Evolutionary conservation across 2,113 vertebrate species (phyloP), one percentile per base, ranked within the genome.

Genomic region (Thalassarche chlororhynchos): DNA sequence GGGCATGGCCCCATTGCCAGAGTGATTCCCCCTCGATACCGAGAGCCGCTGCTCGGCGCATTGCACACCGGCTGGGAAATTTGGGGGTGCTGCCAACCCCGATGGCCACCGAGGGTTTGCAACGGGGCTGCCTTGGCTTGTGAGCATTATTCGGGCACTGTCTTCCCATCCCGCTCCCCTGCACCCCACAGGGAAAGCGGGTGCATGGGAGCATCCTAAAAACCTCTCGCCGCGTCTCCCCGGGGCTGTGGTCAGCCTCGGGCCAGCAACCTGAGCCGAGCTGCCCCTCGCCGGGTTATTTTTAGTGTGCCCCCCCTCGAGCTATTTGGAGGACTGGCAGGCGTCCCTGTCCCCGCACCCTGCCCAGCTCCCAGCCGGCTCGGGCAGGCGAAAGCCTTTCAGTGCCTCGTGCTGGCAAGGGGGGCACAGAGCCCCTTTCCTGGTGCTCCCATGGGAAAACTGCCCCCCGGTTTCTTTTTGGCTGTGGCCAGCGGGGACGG

Each of bases 51-150:
- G 10, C 47, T 34, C 11, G 0, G 28, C 42, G 8, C 31, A 0
- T 25, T 9, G 20, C 2, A 5, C 14, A 0, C 16, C 4, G 0
- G 62, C 4, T 8, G 31, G 36, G 32, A 10, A 20, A 42, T 40
- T 2, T 8, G 16, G 49, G 79, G 74, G 9, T 21, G 15, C n/a
- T 54, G 23, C 19, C 65, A 24, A 6, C 65, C 65, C 71, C 11
- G 1, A 10, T 5, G 14, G 24, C 52, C 71, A 8, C 36, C 1
- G 0, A 4, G 15, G 29, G 11, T 6, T 57, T 34, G 25, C 16
- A 4, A 5, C 0, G 4, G 70, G 23, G 76, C 29, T 25, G 24
- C 55, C 18, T 7, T 5, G 17, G 1, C 68, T 76, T 1, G 9
- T 4, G 20, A 21, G 28, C 3, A 25, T 58, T 46, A 11, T 31